A percentile compares a stretch with the other conserved stretches of the same genome.
phyloP scores from a whole-genome alignment of 2,113 vertebrate genomes.

The Neodon shergylaensis region DNA sequence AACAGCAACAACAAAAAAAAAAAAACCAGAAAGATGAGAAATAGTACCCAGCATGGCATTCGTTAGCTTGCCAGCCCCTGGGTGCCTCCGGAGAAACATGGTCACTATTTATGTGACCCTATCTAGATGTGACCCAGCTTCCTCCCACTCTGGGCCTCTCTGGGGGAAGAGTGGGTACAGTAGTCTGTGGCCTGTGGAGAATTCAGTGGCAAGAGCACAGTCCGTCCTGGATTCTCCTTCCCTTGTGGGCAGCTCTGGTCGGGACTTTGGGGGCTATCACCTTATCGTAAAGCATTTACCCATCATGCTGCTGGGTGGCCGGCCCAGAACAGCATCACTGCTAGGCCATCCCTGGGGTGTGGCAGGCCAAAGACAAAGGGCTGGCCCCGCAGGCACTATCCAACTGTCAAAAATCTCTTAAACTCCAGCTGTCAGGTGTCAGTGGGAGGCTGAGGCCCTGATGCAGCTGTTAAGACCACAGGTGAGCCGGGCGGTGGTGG shows the following conservation, averaged over 20 bases:
- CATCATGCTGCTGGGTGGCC: background rate
- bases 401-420: background rate
- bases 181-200: background rate
- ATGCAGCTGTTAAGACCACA: rapidly evolving
- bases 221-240: too few relatives aligned
- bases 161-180: rapidly evolving
- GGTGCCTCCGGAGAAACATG: background rate
- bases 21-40: background rate
- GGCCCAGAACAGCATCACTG: background rate
- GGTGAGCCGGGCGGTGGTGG: too few relatives aligned
- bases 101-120: background rate
- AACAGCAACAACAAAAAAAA: background rate
- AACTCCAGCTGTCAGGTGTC: background rate
- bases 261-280: background rate
- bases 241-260: background rate
- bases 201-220: too few relatives aligned
- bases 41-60: background rate
- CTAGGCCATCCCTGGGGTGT: rapidly evolving
- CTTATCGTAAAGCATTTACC: background rate
- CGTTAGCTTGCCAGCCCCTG: background rate
- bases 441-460: background rate
- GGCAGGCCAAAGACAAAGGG: background rate
- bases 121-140: background rate
- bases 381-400: background rate
- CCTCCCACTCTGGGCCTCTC: background rate